A percentile compares a stretch with the other conserved stretches of the same genome.
phyloP scores from a whole-genome alignment of 2,888 invertebrate species.

The Nycteola revayana region DNA sequence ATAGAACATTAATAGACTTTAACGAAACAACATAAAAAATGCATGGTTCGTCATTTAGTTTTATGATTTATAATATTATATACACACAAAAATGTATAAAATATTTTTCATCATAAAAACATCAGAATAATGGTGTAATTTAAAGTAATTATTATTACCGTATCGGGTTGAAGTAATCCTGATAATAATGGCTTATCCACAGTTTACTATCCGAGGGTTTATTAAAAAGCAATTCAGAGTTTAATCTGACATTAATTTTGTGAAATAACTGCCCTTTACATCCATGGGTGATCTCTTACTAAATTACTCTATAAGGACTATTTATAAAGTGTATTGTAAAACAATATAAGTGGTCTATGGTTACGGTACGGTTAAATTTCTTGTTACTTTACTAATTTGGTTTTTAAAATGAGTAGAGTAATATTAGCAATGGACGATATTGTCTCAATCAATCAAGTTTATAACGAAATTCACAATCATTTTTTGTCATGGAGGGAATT shows the following conservation, averaged over 20 bases:
- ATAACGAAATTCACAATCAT: no score
- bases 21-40: no score
- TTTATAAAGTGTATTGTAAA: slow-evolving; percentile 7
- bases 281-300: slow-evolving; percentile 31
- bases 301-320: slow-evolving; percentile 44
- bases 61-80: slow-evolving; percentile 7
- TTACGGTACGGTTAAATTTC: no score
- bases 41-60: no score
- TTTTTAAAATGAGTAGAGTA: no score
- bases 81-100: slow-evolving; percentile 4
- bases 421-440: no score
- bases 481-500: no score
- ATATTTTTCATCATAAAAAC: slow-evolving; percentile 18
- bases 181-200: slow-evolving; percentile 48
- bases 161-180: slow-evolving; percentile 28
- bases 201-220: slow-evolving; percentile 42
- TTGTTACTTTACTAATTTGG: no score
- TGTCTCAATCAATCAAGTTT: no score
- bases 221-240: slow-evolving; percentile 64
- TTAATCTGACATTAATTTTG: slow-evolving; percentile 59
- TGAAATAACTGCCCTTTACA: slow-evolving; percentile 48
- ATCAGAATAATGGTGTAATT: slow-evolving; percentile 26
- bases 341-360: no score
- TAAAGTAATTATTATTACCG: slow-evolving; percentile 27
- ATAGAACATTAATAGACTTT: no score